These are phyloP conservation scores for Noturus placidus DNA, from an alignment of 2,113 vertebrate genomes.

Conservation along the genomic window DNA sequence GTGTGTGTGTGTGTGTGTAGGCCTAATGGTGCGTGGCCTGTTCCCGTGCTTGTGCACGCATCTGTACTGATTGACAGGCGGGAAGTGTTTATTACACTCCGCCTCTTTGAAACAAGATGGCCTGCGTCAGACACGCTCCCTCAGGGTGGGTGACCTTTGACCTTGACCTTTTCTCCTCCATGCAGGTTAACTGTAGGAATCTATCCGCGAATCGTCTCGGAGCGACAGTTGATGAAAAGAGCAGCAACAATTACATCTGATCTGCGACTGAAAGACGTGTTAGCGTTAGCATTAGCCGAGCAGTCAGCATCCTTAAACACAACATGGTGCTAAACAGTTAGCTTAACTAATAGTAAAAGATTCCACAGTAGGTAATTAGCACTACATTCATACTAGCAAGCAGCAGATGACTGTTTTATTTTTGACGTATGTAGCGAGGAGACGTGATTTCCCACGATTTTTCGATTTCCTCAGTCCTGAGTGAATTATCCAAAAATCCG, in stretches of 20 bases:
- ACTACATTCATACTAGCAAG: not conserved
- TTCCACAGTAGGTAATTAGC: not conserved
- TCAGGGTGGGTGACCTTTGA: slow-evolving; percentile 32
- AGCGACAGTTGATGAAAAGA: not conserved
- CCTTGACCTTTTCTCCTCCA: slow-evolving; percentile 31
- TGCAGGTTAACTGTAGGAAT: slow-evolving; percentile 20
- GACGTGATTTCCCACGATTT: not conserved
- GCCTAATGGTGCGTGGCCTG: slow-evolving; percentile 44
- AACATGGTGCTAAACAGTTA: not conserved
- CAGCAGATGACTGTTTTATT: not conserved
- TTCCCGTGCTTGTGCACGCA: slow-evolving; percentile 17
- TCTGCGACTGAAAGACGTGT: no score
- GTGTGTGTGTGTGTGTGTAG: not conserved
- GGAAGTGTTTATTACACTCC: slow-evolving; percentile 42
- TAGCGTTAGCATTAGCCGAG: not conserved
- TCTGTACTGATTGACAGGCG: slow-evolving; percentile 49
- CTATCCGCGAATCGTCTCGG: not conserved
- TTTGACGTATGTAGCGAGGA: not conserved
- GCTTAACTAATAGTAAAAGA: not conserved
- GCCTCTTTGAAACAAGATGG: slow-evolving; percentile 46
- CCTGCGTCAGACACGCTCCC: slow-evolving; percentile 39
- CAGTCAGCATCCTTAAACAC: not conserved
- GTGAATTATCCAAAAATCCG: not conserved
- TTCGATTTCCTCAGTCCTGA: not conserved
- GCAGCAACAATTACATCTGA: no score